Evolutionary conservation across 2,888 invertebrate genomes (phyloP), one percentile per base, ranked within the genome.

Genomic region (Urechis unicinctus): DNA sequence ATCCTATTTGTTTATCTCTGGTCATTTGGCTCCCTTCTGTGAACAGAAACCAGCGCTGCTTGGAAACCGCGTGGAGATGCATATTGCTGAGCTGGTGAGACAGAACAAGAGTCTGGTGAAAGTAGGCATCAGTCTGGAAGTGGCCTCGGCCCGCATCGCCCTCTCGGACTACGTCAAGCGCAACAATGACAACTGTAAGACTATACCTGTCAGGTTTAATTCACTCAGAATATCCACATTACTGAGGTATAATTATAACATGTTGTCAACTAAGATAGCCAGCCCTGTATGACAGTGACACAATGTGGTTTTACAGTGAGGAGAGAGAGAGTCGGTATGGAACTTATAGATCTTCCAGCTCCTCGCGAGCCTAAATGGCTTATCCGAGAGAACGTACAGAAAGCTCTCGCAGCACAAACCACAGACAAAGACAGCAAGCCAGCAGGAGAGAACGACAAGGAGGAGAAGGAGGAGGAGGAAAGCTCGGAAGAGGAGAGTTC

Each of bases 131-230:
- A 60, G 56, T 49, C 49, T 63, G 43, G 60, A 58, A 26, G 50
- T 52, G 1, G 43, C 52, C 4, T 57, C 48, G 21, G 54, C 63
- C 3, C 41, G 58, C 21, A 48, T 63, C 22, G 26, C 47, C 29
- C 56, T 62, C 4, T 41, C 50, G 26, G 58, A 63, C 6, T 60
- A 57, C 44, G 25, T 63, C 6, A 31, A 62, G 52, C 46, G 63
- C 25, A 63, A 63, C 53, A 59, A 61, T 29, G 63, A 63, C 52
- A 62, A 58, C 42, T n/a, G 63, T 63, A 43, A 57, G 62, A 55
- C 13, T 9, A 36, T 36, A 17, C 9, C 36, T 36, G 36, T 36
- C 17, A 13, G 36, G 9, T 36, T 36, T 9, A 36, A 36, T n/a
- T n/a, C n/a, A n/a, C n/a, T n/a, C n/a, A n/a, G n/a, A n/a, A n/a